phyloP scores from a whole-genome alignment of 1,140 invertebrate genomes.

The Rhagoletis pomonella region DNA sequence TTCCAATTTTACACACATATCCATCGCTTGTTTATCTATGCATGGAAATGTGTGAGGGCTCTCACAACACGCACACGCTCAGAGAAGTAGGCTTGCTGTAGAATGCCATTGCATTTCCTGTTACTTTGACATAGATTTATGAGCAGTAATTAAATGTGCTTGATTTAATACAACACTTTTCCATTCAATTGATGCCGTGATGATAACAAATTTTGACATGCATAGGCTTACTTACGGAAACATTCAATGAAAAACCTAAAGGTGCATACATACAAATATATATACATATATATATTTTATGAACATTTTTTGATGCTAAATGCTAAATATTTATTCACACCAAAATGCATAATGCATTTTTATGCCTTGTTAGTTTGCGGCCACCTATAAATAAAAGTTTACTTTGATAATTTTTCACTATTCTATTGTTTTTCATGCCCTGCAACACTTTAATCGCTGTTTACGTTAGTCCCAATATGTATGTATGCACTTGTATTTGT shows the following conservation, averaged over 20 bases:
- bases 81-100: no score
- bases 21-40: not conserved
- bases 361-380: not conserved
- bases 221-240: no score
- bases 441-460: no score
- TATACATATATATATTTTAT: not conserved
- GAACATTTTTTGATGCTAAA: not conserved
- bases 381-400: not conserved
- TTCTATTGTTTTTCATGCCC: not conserved
- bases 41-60: no score
- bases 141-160: conserved; percentile 30
- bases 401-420: not conserved
- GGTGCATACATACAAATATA: not conserved
- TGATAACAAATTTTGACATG: no score
- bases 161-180: conserved; percentile 50
- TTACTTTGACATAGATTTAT: conserved; percentile 29
- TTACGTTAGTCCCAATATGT: no score
- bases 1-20: not conserved
- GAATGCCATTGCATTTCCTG: no score
- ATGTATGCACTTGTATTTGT: no score
- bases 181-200: conserved; percentile 10
- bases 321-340: not conserved
- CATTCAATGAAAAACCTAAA: no score
- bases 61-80: not conserved
- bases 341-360: not conserved